Evolutionary conservation across 2,888 invertebrate species (phyloP), one percentile per base, ranked within the genome.

Genomic region (Caenorhabditis angaria): DNA sequence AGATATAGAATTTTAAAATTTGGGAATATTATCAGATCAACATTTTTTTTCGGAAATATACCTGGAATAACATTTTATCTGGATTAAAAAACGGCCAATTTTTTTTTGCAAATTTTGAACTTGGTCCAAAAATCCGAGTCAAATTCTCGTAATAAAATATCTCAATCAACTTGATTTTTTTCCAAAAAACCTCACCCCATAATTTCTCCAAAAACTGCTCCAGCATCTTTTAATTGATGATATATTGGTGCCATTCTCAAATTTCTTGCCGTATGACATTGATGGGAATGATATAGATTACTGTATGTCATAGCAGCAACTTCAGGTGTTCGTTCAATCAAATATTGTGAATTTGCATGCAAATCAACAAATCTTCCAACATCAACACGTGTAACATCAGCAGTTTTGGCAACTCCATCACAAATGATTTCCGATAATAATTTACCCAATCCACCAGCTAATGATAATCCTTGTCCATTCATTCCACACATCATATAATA

Each of bases 401-500:
- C 69, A 1, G 69, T 66, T 27, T 64, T 32, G n/a, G 54, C 55
- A 24, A 61, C 91, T 0, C 94, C 94, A 75, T 93, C 92, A 0
- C 93, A 91, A 54, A 97, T 94, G 87, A 94, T 91, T 88, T 96
- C 94, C 0, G 89, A 85, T 0, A 95, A 92, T 0, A 94, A 92
- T 84, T 93, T 91, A 0, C 96, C 97, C n/a, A 96, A 93, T 4
- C 97, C 97, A 0, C 95, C 96, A 0, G 95, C 94, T 10, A 94
- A 93, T 0, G 94, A 93, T 56, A 96, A 93, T n/a, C 97, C 97
- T 32, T 94, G 93, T 0, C 95, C 94, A 90, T 95, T 95, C 93
- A 96, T 94, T 2, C 97, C 97, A 48, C 95, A 94, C 0, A 96
- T 95, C 50, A 97, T 92, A 88, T 92, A 92, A 88, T 95, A 95